Conservation (phyloP, 2,797 vertebrate genomes). For the Sebastes alutus region DNA sequence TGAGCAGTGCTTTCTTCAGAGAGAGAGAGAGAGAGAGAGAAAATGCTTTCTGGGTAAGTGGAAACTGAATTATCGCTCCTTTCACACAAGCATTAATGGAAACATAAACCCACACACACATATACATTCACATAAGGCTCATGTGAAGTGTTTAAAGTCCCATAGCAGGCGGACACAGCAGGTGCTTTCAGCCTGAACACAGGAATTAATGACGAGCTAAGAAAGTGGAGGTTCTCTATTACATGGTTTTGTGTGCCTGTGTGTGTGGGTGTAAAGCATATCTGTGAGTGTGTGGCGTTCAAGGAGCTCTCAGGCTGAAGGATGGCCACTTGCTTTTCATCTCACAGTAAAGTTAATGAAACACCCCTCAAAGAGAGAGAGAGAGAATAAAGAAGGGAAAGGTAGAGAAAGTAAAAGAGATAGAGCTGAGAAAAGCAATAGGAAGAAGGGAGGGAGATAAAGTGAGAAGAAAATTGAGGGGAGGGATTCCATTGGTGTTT, state of each 20-base stretch:
- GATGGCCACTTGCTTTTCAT: conserved; percentile 74
- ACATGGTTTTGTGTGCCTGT: conserved; percentile 39
- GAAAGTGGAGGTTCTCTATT: conserved; percentile 69
- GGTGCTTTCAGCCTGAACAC: conserved; percentile 69
- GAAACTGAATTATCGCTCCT: conserved; percentile 64
- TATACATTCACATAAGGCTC: conserved; percentile 44
- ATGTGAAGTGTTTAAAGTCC: conserved; percentile 69
- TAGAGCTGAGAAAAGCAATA: background rate
- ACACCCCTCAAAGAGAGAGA: conserved; percentile 57
- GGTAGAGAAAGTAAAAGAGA: conserved; percentile 12
- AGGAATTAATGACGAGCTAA: conserved; percentile 72
- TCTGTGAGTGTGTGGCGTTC: conserved; percentile 48
- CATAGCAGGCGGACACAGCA: conserved; percentile 62
- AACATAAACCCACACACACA: conserved; percentile 56
- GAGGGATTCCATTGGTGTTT: conserved; percentile 62
- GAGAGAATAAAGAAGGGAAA: conserved; percentile 10
- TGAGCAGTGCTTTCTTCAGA: conserved; percentile 46
- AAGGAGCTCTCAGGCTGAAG: conserved; percentile 65
- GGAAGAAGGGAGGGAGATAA: conserved; percentile 31
- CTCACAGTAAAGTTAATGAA: conserved; percentile 71
- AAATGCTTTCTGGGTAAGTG: conserved; percentile 38
- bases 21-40: background rate
- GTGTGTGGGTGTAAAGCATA: conserved; percentile 35
- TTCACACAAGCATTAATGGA: conserved; percentile 56
- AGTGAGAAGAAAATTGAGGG: conserved; percentile 39